Evolutionary conservation across 2,797 vertebrate species (phyloP).

Genomic region (Anas flavirostris): DNA sequence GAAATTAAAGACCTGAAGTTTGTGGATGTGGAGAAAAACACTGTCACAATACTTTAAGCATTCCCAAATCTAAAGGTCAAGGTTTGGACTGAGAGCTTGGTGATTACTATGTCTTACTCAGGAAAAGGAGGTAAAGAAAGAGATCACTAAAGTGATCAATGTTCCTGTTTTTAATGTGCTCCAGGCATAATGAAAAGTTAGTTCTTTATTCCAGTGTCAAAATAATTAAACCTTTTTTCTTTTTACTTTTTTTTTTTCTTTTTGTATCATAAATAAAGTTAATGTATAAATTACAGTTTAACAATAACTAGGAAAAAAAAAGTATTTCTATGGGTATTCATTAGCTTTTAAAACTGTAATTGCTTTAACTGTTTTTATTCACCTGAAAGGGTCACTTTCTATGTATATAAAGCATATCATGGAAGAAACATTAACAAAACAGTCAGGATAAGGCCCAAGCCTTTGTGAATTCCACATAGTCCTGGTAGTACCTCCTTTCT

Average conservation of each 20-base stretch:
- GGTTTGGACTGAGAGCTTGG: neutral
- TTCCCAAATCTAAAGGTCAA: neutral
- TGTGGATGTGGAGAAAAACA: neutral
- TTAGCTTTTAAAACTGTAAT: neutral
- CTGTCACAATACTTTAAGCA: neutral
- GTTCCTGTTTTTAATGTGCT: neutral
- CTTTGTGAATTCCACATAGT: neutral
- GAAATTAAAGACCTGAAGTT: neutral
- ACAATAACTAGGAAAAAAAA: neutral
- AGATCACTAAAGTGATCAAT: neutral
- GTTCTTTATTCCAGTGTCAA: neutral
- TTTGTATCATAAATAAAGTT: neutral
- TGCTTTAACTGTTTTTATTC: neutral
- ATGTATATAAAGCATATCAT: neutral
- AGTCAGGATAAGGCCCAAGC: neutral
- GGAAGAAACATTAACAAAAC: neutral
- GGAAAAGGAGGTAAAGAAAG: neutral
- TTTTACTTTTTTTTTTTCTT: neutral
- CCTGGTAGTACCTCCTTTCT: neutral
- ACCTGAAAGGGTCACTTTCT: neutral
- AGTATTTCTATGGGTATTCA: neutral
- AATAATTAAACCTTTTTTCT: neutral
- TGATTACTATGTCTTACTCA: neutral
- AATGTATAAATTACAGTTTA: neutral
- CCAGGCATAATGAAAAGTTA: neutral